phyloP scores from a whole-genome alignment of 2,888 invertebrate species.

The Girardia tigrina region DNA sequence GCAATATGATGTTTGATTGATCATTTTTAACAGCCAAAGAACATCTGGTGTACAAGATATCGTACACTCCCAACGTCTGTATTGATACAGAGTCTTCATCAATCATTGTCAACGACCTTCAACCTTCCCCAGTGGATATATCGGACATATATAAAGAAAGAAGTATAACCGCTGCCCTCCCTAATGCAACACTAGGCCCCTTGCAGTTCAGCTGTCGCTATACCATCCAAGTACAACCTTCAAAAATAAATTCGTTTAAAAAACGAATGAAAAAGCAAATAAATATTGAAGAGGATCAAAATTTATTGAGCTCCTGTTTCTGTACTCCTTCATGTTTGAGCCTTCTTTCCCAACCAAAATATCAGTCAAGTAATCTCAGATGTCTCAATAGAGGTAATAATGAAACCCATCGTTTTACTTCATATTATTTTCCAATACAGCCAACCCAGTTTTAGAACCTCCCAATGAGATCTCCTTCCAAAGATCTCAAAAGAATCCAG shows the following conservation, averaged over 20 bases:
- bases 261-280: background rate
- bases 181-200: background rate
- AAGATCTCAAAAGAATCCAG: constrained; percentile 12
- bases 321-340: background rate
- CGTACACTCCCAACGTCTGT: background rate
- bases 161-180: background rate
- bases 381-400: background rate
- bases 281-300: background rate
- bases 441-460: background rate
- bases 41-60: background rate
- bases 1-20: background rate
- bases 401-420: background rate
- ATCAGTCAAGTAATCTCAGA: constrained; percentile 7
- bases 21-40: background rate
- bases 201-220: constrained; percentile 13
- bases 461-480: background rate
- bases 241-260: background rate
- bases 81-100: background rate
- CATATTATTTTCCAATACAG: background rate
- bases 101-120: background rate
- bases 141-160: background rate
- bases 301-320: background rate
- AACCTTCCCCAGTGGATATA: background rate
- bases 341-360: background rate
- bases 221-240: background rate